Evolutionary conservation across 2,888 invertebrate genomes (phyloP), one percentile per base, ranked within the genome.

Genomic region (Tiphia femorata): DNA sequence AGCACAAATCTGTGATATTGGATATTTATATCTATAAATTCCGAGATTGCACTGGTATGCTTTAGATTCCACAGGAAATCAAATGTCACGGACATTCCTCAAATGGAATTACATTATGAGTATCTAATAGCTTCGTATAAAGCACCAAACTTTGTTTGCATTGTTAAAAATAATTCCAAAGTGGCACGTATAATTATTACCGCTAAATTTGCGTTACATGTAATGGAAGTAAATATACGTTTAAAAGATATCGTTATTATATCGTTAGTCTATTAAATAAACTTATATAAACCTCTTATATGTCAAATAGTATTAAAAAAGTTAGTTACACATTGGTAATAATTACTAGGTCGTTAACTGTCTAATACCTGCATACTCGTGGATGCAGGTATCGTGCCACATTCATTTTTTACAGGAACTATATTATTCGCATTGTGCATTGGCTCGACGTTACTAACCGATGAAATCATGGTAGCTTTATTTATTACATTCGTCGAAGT

Each of bases 341-440:
- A 44, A 12, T 2, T 33, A 14, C 12, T n/a, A n/a, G 3, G 6
- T 33, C 33, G 3, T 63, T 55, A 71, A 57, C 23, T 65, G 10
- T 48, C 49, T 58, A 56, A 55, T 41, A 58, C 43, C 14, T 38
- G 37, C 29, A 57, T 20, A 38, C 40, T 47, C 35, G 42, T 57
- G 38, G 47, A 58, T 51, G 49, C 38, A 38, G 37, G 14, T n/a
- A 67, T 56, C 6, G 62, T 56, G 19, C 55, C 62, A 63, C 52
- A 51, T 67, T 71, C 71, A 60, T 67, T 63, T 44, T 71, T 71
- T 37, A 72, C 63, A 61, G 70, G 63, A 64, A 72, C 70, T 50
- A 58, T 49, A 20, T 64, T 61, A 29, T 43, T 64, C 42, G 48
- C 29, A 54, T 48, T 51, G 47, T 56, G 48, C 23, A 58, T 58